Conservation (phyloP, 2,888 invertebrate species). For the Deilephila elpenor region DNA sequence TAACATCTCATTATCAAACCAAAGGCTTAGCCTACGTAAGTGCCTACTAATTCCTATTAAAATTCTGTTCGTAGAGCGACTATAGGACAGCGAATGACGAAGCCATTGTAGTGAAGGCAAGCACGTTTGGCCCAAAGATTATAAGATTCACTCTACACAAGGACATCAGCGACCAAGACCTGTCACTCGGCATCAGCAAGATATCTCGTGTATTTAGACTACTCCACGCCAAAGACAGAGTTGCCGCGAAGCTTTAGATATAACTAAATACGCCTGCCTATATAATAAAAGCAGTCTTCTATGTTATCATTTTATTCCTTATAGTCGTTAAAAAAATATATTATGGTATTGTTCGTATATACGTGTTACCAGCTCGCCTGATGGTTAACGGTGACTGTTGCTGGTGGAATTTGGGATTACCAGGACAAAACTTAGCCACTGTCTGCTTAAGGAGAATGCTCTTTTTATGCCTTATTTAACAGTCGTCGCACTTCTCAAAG, state of each 20-base stretch:
- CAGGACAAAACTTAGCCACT: too few species aligned
- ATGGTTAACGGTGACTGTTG: not conserved
- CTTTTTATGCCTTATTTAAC: too few species aligned
- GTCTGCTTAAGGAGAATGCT: too few species aligned
- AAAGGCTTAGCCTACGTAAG: not conserved
- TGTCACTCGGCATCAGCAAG: constrained; percentile 89
- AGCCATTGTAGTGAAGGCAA: constrained; percentile 84
- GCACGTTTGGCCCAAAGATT: constrained; percentile 84
- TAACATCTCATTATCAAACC: too few species aligned
- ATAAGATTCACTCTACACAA: constrained; percentile 89
- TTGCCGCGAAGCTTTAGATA: not conserved
- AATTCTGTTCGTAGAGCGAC: constrained; percentile 59
- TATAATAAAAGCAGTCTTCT: not conserved
- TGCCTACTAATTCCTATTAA: not conserved
- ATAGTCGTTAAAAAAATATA: too few species aligned
- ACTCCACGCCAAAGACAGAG: constrained; percentile 66
- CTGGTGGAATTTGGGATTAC: too few species aligned
- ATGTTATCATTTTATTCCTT: not conserved
- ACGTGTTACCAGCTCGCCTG: not conserved
- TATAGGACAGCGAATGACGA: constrained; percentile 75
- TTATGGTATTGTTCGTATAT: too few species aligned
- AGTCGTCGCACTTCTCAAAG: too few species aligned
- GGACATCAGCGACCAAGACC: constrained; percentile 88
- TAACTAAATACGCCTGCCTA: not conserved
- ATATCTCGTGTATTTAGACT: constrained; percentile 88